Conservation (phyloP, 1,140 invertebrate species). For the Rhynchophorus ferrugineus region DNA sequence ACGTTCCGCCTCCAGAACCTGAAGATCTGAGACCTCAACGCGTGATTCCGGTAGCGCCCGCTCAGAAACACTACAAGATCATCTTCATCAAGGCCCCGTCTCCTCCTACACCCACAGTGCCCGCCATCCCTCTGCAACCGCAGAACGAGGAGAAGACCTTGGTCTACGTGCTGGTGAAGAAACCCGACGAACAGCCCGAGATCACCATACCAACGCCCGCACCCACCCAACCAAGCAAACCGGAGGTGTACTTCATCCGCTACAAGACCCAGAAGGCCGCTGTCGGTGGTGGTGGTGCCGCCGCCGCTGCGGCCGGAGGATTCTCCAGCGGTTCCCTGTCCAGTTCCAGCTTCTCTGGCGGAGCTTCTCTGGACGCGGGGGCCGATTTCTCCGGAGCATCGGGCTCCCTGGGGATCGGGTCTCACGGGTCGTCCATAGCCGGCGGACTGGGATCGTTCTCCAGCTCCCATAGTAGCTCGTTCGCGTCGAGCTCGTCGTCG, state of each 20-base stretch:
- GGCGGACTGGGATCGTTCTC: conserved; percentile 8
- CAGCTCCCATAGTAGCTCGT: conserved; percentile 21
- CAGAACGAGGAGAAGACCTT: conserved; percentile 84
- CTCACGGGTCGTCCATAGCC: conserved; percentile 10
- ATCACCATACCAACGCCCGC: conserved; percentile 64
- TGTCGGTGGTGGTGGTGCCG: conserved; percentile 49
- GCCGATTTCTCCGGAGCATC: conserved; percentile 20
- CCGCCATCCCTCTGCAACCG: conserved; percentile 50
- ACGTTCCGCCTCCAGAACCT: conserved; percentile 59
- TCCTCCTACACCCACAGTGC: conserved; percentile 64
- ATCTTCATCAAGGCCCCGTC: conserved; percentile 84
- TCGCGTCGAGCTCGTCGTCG: conserved; percentile 4
- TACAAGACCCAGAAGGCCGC: conserved; percentile 71
- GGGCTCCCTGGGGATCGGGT: conserved; percentile 31
- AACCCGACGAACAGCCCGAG: conserved; percentile 70
- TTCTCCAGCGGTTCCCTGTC: conserved; percentile 34
- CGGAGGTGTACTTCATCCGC: conserved; percentile 83
- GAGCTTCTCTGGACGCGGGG: conserved; percentile 30
- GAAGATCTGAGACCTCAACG: conserved; percentile 53
- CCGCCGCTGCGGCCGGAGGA: conserved; percentile 28
- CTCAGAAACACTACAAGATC: conserved; percentile 82
- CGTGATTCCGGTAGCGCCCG: conserved; percentile 47
- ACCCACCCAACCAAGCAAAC: conserved; percentile 74
- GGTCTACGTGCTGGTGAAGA: conserved; percentile 82
- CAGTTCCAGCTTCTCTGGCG: conserved; percentile 36